phyloP scores from a whole-genome alignment of 2,113 vertebrate species.

The Paracanthobrama guichenoti region DNA sequence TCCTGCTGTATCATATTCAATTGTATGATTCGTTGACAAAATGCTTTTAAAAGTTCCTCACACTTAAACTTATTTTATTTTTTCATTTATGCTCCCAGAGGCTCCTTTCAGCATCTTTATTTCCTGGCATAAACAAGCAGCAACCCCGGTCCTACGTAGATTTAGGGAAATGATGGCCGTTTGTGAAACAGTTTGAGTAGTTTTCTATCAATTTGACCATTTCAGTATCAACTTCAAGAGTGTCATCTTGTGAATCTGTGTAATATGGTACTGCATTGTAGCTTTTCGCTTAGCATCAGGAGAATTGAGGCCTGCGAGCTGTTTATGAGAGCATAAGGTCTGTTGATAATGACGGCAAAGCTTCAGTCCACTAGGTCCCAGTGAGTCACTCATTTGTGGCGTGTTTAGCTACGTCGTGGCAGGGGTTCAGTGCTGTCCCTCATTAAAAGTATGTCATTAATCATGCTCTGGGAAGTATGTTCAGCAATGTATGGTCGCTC shows the following conservation, averaged over 20 bases:
- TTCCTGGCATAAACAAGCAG: slow-evolving; percentile 42
- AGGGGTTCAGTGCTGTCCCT: slow-evolving; percentile 45
- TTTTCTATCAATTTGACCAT: slow-evolving; percentile 44
- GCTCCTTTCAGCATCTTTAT: slow-evolving; percentile 32
- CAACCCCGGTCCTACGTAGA: not conserved
- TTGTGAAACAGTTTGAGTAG: slow-evolving; percentile 36
- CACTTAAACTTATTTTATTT: slow-evolving; percentile 22
- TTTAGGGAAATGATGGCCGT: slow-evolving; percentile 12
- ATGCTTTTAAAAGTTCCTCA: slow-evolving; percentile 39
- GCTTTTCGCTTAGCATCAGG: slow-evolving; percentile 12
- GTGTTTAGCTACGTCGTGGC: slow-evolving; percentile 24
- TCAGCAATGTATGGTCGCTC: slow-evolving; percentile 24
- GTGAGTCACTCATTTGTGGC: slow-evolving; percentile 30
- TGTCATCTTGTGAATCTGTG: not conserved
- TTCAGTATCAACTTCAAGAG: slow-evolving; percentile 12
- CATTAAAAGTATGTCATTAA: slow-evolving; percentile 47
- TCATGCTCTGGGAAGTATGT: slow-evolving; percentile 23
- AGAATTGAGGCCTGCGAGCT: slow-evolving; percentile 21
- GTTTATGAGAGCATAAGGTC: slow-evolving; percentile 1
- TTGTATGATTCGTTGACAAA: slow-evolving; percentile 41
- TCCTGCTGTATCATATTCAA: slow-evolving; percentile 43
- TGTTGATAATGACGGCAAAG: slow-evolving; percentile 25
- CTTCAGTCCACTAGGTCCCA: slow-evolving; percentile 17
- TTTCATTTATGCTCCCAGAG: slow-evolving; percentile 36
- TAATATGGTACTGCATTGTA: not conserved